Conservation (phyloP, 2,797 vertebrate genomes). For the Sparus aurata region DNA sequence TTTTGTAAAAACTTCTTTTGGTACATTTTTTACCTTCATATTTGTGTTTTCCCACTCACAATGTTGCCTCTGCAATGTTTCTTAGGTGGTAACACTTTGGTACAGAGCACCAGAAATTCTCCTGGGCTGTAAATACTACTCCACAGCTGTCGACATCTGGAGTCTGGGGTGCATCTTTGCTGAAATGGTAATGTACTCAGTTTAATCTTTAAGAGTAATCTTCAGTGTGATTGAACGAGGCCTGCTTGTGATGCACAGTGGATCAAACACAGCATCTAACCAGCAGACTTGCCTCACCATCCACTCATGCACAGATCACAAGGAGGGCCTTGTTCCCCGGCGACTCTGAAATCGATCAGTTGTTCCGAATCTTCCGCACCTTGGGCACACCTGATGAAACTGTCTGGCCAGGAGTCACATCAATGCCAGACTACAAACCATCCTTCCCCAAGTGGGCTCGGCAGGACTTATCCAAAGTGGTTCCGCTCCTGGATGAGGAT, state of each 20-base stretch:
- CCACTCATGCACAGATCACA: constrained; percentile 85
- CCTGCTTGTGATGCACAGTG: not conserved
- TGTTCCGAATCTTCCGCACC: constrained; percentile 97
- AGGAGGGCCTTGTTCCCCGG: constrained; percentile 94
- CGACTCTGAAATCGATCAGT: constrained; percentile 96
- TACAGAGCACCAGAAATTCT: constrained; percentile 97
- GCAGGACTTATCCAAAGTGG: constrained; percentile 94
- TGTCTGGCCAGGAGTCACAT: constrained; percentile 94
- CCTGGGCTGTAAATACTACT: constrained; percentile 97
- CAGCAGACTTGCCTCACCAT: not conserved
- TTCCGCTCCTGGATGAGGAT: constrained; percentile 93
- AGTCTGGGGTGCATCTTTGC: constrained; percentile 97
- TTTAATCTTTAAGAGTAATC: not conserved
- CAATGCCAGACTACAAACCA: constrained; percentile 97
- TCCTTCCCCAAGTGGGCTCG: constrained; percentile 95
- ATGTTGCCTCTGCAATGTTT: constrained; percentile 14
- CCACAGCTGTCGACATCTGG: constrained; percentile 97
- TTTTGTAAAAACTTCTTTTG: not conserved
- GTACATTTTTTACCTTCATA: not conserved
- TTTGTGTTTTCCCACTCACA: not conserved
- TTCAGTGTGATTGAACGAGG: not conserved
- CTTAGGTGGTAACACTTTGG: constrained; percentile 96
- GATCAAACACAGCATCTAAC: not conserved
- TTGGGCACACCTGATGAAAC: constrained; percentile 94
- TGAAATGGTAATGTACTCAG: constrained; percentile 89